Conservation (phyloP, 2,113 vertebrate species). For the Dinomys branickii region DNA sequence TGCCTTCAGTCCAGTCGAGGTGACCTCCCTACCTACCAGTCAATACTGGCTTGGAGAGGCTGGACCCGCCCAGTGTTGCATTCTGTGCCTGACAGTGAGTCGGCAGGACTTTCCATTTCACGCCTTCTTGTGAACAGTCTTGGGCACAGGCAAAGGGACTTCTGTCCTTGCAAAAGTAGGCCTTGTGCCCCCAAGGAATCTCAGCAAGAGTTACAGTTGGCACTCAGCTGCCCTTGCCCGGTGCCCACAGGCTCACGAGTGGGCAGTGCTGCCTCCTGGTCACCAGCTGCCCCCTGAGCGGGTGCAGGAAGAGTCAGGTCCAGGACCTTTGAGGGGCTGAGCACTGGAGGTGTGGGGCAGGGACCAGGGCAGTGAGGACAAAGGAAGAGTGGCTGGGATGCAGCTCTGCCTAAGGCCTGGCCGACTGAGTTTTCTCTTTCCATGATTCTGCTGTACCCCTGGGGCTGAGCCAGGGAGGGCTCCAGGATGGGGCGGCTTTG, state of each 20-base stretch:
- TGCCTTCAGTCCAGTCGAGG: not conserved
- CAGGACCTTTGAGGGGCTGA: not conserved
- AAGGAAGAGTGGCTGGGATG: not conserved
- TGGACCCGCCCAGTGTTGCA: not conserved
- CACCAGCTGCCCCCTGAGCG: not conserved
- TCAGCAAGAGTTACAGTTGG: not conserved
- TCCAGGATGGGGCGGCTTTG: not conserved
- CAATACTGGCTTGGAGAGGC: not conserved
- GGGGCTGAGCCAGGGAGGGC: not conserved
- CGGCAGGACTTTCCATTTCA: constrained; percentile 2
- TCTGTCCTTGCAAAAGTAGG: not conserved
- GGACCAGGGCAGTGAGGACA: not conserved
- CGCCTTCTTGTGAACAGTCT: not conserved
- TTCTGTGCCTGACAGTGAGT: not conserved
- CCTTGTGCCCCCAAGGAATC: not conserved
- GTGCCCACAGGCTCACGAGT: not conserved
- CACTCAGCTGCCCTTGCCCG: not conserved
- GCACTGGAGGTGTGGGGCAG: no score
- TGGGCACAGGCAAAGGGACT: not conserved
- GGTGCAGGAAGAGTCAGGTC: not conserved
- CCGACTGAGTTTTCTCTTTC: not conserved
- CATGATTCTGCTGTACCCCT: not conserved
- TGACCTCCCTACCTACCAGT: not conserved
- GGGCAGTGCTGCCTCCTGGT: no score
- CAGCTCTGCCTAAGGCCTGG: no score